Conservation (phyloP, 37 sponge, comb jelly and placozoan species). For the Corticium candelabrum region DNA sequence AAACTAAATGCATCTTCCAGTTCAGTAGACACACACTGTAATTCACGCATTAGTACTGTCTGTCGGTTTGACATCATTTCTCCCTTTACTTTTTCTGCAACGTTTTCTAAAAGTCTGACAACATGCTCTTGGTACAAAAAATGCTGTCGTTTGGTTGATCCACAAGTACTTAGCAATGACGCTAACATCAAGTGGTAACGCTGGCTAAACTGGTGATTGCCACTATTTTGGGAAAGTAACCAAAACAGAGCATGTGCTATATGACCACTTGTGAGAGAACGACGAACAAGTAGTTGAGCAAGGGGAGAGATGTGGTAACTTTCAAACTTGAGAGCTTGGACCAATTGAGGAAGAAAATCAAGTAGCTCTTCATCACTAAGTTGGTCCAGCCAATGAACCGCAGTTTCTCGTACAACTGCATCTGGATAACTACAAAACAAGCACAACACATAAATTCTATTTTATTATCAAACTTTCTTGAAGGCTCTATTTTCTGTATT, state of each 20-base stretch:
- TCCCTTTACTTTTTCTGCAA: constrained; percentile 38
- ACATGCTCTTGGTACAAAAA: constrained; percentile 32
- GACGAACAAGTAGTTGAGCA: constrained; percentile 27
- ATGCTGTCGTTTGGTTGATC: constrained; percentile 11
- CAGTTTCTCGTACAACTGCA: constrained; percentile 32
- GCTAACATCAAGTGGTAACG: constrained; percentile 10
- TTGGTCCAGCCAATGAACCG: constrained; percentile 25
- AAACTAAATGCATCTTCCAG: constrained; percentile 28
- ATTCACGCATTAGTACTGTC: constrained; percentile 37
- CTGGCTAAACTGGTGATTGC: constrained; percentile 7
- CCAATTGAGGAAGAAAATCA: constrained; percentile 55
- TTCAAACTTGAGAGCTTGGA: constrained; percentile 43
- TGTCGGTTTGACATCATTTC: constrained; percentile 39
- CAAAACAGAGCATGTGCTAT: constrained; percentile 59
- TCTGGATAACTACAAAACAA: constrained; percentile 26
- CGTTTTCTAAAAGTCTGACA: constrained; percentile 24
- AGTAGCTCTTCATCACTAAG: constrained; percentile 45
- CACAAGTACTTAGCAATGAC: constrained; percentile 21
- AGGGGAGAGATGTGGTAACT: constrained; percentile 27
- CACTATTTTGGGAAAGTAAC: constrained; percentile 16
- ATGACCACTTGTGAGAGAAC: constrained; percentile 20
- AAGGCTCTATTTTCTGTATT: too few relatives aligned
- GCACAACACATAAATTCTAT: too few relatives aligned
- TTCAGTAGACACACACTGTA: constrained; percentile 15
- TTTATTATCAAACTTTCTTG: too few relatives aligned